phyloP scores from a whole-genome alignment of 1,140 invertebrate species.

The Orchestia grillus region DNA sequence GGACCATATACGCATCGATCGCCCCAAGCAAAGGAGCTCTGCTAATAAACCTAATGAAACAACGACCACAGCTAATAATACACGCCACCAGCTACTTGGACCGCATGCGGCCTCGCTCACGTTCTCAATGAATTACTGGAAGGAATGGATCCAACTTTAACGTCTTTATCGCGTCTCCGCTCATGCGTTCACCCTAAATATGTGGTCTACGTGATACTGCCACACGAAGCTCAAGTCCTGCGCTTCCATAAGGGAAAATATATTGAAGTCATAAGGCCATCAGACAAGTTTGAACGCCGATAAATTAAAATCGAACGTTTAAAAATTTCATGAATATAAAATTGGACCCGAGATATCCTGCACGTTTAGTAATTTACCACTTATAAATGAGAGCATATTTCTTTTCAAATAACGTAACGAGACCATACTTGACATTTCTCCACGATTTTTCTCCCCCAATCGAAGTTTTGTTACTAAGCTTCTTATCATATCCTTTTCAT shows the following conservation, averaged over 20 bases:
- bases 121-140: neutral
- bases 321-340: no score
- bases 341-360: no score
- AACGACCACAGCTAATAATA: slow-evolving; percentile 46
- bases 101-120: neutral
- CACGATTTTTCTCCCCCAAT: neutral
- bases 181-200: neutral
- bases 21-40: slow-evolving; percentile 1
- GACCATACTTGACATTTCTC: no score
- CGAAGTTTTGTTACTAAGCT: neutral
- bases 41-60: slow-evolving; percentile 56
- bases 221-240: neutral
- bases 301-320: no score
- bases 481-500: neutral
- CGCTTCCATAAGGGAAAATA: neutral
- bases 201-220: neutral
- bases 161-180: neutral
- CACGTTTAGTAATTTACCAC: neutral
- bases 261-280: neutral
- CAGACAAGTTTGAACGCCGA: no score
- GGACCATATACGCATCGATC: neutral
- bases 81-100: neutral
- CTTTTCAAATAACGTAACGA: neutral
- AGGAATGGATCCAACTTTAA: neutral
- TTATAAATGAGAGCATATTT: neutral